phyloP scores from a whole-genome alignment of 2,888 invertebrate species.

The Labia minor region DNA sequence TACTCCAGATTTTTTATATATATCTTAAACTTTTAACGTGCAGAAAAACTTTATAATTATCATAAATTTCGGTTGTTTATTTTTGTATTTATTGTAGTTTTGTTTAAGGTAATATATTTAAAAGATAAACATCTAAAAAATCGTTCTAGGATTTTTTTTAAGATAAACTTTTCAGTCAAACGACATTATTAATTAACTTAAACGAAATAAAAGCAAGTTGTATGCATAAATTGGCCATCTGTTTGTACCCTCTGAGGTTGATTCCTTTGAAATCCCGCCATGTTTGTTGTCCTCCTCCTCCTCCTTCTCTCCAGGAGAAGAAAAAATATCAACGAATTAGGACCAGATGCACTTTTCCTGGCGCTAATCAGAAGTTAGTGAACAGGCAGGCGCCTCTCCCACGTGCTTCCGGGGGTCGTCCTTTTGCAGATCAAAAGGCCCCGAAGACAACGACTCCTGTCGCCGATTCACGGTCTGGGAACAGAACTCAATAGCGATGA shows the following conservation, averaged over 20 bases:
- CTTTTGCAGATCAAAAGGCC: neutral
- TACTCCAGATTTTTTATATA: too few species aligned
- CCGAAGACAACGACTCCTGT: neutral
- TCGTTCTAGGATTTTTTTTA: too few species aligned
- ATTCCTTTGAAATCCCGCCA: neutral
- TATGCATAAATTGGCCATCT: neutral
- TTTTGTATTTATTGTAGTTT: too few species aligned
- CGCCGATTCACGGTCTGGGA: slow-evolving; percentile 13
- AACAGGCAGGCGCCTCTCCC: slow-evolving; percentile 6
- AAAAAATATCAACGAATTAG: too few species aligned
- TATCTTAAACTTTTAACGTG: too few species aligned
- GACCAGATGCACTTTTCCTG: neutral
- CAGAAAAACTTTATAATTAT: too few species aligned
- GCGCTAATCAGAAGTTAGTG: neutral
- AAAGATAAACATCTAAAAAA: too few species aligned
- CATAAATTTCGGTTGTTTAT: too few species aligned
- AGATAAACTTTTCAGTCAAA: neutral
- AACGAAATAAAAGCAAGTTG: neutral
- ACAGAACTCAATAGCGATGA: slow-evolving; percentile 13
- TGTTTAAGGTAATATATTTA: too few species aligned
- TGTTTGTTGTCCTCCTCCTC: neutral
- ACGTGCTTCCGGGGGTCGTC: slow-evolving; percentile 7
- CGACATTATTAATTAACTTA: neutral
- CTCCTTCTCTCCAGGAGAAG: neutral
- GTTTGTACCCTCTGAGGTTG: neutral